Evolutionary conservation across 2,113 vertebrate genomes (phyloP), one percentile per base, ranked within the genome.

Genomic region (Arvicanthis niloticus): DNA sequence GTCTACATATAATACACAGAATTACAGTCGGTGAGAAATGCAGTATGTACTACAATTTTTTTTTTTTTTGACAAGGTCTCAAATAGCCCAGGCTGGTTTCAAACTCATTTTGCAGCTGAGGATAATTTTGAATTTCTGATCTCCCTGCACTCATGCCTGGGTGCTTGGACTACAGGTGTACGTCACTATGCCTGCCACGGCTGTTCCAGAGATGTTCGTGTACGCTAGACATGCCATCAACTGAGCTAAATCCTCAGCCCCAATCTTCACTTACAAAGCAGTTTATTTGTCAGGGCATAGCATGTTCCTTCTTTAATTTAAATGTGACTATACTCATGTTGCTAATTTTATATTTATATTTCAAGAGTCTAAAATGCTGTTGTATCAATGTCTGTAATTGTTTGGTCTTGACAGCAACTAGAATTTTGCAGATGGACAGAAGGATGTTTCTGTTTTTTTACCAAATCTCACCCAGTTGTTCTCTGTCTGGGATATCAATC

Each of bases 291-390:
- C 34, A 90, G 42, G 37, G 9, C 0, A 80, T 58, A 9, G 34
- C 51, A 37, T 72, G 10, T 37, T 85, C 48, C 67, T 70, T 84
- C 45, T 93, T 96, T 88, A 51, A 91, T 96, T 91, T 92, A 92
- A 93, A 62, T 87, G 26, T 45, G 21, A 77, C 12, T 96, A 88
- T 40, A 40, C 22, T 40, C 48, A 48, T 91, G 26, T 21, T 77
- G 77, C 92, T 88, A 70, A 9, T 65, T 95, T 93, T 90, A 48
- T 12, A 56, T 92, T 93, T 89, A 94, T 91, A 85, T 67, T 90
- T 37, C 58, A 88, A 85, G 34, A 80, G 42, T 72, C 88, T 96
- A 84, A 93, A 96, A 86, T 80, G 62, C 9, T 95, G 62, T 51
- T 62, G 65, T 92, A 37, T 56, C n/a, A 76, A 70, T 60, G 87